Evolutionary conservation across 1,140 invertebrate genomes (phyloP).

Genomic region (Brachionus rotundiformis): DNA sequence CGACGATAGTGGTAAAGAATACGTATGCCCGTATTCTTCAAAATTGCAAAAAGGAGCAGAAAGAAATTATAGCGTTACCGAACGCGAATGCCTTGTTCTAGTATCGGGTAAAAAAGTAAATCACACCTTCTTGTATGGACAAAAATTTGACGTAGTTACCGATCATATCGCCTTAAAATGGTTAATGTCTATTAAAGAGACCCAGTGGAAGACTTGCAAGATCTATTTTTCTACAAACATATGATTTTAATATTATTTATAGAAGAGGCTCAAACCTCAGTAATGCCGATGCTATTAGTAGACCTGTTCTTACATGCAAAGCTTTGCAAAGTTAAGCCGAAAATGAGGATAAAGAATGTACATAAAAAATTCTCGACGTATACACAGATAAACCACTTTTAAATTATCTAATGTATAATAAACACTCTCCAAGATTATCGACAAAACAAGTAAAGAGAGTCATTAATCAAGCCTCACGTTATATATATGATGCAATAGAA

Average conservation of each 20-base stretch:
- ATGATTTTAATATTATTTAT: constrained; percentile 51
- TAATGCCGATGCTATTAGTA: constrained; percentile 52
- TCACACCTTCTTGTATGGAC: constrained; percentile 27
- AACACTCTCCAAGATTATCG: neutral
- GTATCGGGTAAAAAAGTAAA: neutral
- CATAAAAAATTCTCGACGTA: constrained; percentile 6
- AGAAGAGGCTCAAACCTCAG: constrained; percentile 8
- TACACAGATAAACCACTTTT: neutral
- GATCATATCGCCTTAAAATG: no score
- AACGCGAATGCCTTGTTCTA: constrained; percentile 10
- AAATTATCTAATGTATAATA: neutral
- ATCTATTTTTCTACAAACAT: constrained; percentile 16
- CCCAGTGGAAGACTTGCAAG: constrained; percentile 59
- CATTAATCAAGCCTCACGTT: neutral
- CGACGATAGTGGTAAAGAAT: constrained; percentile 17
- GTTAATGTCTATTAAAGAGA: constrained; percentile 57
- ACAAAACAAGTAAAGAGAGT: constrained; percentile 19
- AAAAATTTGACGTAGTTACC: constrained; percentile 36
- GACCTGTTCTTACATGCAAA: neutral
- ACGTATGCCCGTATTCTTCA: neutral
- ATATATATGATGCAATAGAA: neutral
- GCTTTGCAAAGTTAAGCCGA: neutral
- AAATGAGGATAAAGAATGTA: neutral
- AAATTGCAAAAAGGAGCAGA: constrained; percentile 3
- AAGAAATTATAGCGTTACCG: constrained; percentile 12